Conservation (phyloP, 1,140 invertebrate genomes). For the Galendromus occidentalis region DNA sequence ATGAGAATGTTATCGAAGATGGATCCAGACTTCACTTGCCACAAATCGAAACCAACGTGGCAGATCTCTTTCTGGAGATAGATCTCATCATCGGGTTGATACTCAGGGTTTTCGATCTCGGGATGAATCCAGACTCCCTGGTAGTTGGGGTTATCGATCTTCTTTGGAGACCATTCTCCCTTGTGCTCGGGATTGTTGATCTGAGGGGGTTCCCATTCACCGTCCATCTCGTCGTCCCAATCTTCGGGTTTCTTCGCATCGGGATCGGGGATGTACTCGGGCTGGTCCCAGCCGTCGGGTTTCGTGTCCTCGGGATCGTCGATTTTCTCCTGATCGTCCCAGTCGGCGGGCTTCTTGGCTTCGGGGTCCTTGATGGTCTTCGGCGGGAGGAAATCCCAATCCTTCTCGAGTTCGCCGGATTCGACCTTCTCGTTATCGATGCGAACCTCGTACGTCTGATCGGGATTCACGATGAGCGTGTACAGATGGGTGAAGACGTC, state of each 20-base stretch:
- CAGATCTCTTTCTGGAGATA: conserved; percentile 78
- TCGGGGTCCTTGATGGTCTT: conserved; percentile 92
- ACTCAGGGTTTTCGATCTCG: conserved; percentile 97
- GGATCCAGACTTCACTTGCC: conserved; percentile 93
- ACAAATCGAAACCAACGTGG: conserved; percentile 83
- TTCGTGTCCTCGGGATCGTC: conserved; percentile 87
- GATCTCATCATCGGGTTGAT: conserved; percentile 51
- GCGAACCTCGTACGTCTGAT: conserved; percentile 90
- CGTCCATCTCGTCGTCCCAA: conserved; percentile 99
- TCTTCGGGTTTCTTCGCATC: conserved; percentile 95
- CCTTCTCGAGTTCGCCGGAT: conserved; percentile 76
- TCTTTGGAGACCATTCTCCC: conserved; percentile 64
- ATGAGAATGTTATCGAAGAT: conserved; percentile 96
- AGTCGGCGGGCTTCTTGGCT: conserved; percentile 82
- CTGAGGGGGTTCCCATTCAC: conserved; percentile 81
- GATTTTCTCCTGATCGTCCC: conserved; percentile 85
- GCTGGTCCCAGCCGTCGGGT: conserved; percentile 67
- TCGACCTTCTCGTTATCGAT: conserved; percentile 96
- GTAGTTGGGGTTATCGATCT: conserved; percentile 92
- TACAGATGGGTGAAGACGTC: conserved; percentile 95
- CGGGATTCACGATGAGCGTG: conserved; percentile 80
- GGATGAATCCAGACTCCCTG: conserved; percentile 91
- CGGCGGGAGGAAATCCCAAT: conserved; percentile 90
- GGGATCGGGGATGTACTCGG: conserved; percentile 92
- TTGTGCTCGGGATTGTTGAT: conserved; percentile 53